Base-by-base conservation (phyloP, 1,140 invertebrate species). In the Drosophila nasuta region DNA sequence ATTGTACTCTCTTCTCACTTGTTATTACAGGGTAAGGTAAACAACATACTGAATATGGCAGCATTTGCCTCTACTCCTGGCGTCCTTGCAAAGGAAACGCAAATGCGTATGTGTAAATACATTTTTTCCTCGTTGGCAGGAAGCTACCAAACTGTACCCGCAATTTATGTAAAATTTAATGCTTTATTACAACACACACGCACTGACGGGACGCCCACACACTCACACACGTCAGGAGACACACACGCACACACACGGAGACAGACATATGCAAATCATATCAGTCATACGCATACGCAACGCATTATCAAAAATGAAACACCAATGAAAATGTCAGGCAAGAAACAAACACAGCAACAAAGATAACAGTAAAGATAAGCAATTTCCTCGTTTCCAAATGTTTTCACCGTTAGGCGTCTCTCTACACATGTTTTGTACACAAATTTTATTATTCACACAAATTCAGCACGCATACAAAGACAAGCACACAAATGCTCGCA, bases 271-370 rank as follows among this genome's bases (percentile, higher is more conserved):
- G 83, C 85, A 88, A 88, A 89, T 89, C 85, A 88, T 83, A 88
- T 88, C 85, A 89, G 69, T 83, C 85, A 83, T 81, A 83, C 74
- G 75, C 77, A 77, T 66, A 76, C 79, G 77, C 78, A 58, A 67
- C 74, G 68, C 80, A 88, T 88, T 89, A 83, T 83, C 83, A 83
- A 89, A 88, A 88, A 88, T 81, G 83, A 89, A 88, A 89, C 73
- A 88, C 77, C 83, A 88, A 82, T 83, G 85, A 81, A 83, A 88
- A 89, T 88, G 85, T 83, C 77, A 82, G 71, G 51, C 59, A 79
- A 70, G 65, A 64, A 70, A 64, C 54, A 70, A 73, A 70, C 75
- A 64, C 41, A 67, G 66, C 75, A 67, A 69, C 60, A 80, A 63
- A 72, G 60, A 75, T 75, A 81, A 65, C 83, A 76, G 66, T 67